phyloP scores from a whole-genome alignment of 2,113 vertebrate species.

The Brachyhypopomus occidentalis region DNA sequence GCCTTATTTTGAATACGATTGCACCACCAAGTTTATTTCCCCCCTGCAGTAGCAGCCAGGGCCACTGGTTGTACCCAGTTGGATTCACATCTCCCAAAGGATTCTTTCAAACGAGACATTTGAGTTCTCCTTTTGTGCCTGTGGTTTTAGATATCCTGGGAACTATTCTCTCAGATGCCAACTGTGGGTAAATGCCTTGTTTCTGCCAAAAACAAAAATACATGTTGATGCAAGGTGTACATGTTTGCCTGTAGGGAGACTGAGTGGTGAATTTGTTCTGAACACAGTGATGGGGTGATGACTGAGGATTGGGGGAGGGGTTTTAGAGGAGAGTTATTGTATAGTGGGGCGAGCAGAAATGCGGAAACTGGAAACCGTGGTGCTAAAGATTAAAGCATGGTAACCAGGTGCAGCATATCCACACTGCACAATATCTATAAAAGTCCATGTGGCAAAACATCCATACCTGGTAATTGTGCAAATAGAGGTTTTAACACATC shows the following conservation, averaged over 20 bases:
- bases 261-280: background rate
- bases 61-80: background rate
- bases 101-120: constrained; percentile 26
- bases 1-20: constrained; percentile 10
- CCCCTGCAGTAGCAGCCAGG: background rate
- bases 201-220: background rate
- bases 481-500: too few relatives aligned
- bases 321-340: background rate
- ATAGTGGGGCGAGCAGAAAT: background rate
- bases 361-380: too few relatives aligned
- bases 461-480: too few relatives aligned
- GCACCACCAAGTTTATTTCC: background rate
- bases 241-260: background rate
- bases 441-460: too few relatives aligned
- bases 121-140: constrained; percentile 27
- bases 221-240: background rate
- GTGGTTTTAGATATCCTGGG: constrained; percentile 23
- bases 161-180: constrained; percentile 3
- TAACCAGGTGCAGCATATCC: too few relatives aligned
- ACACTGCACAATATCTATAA: too few relatives aligned
- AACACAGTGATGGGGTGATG: background rate
- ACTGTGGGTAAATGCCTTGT: constrained; percentile 5
- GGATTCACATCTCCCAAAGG: constrained; percentile 1
- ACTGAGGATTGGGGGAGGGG: background rate
- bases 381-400: too few relatives aligned